Base-by-base conservation (phyloP, 2,113 vertebrate genomes). In the Conger conger region DNA sequence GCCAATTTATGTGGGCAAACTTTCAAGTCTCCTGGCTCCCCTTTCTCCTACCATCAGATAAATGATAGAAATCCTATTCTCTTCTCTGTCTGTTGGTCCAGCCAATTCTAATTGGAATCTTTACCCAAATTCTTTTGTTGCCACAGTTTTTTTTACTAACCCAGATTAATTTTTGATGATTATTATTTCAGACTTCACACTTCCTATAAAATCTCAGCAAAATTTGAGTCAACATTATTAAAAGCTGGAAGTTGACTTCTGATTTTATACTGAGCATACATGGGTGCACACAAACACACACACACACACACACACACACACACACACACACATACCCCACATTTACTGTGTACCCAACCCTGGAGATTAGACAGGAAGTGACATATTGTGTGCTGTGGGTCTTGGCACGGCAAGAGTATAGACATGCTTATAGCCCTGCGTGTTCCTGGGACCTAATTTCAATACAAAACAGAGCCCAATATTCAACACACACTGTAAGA, bases 301-400 rank as follows among this genome's bases (percentile, higher is more conserved):
- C 33, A 78, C 33, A 38, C 33, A 78, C 35, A 3, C 76, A 78
- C 76, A 38, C 76, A 78, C 76, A 38, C 76, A 78, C 73, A 36
- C 73, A 76, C 30, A 76, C 73, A 35, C 73, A 76, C 73, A 76
- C 73, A 76, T 33, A 76, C 80, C 37, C 63, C n/a, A 76, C 45
- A 76, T 87, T 87, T 73, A 45, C 83, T 68, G 54, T 76, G 63
- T 76, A 54, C 83, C 76, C 81, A 82, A 35, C 79, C 90, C 88
- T 88, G 86, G 84, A 86, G 81, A 78, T 42, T 30, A 80, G 79
- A 73, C 88, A 81, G 86, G 83, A 90, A 87, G 89, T 89, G 87
- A 87, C 38, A 87, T 88, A 89, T n/a, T n/a, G n/a, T n/a, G n/a
- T 89, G 88, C 87, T 82, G 81, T 68, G 86, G 85, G 38, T 87